These are phyloP conservation scores for Microcaecilia unicolor DNA, from an alignment of 2,797 vertebrate species.

Conservation along the genomic window DNA sequence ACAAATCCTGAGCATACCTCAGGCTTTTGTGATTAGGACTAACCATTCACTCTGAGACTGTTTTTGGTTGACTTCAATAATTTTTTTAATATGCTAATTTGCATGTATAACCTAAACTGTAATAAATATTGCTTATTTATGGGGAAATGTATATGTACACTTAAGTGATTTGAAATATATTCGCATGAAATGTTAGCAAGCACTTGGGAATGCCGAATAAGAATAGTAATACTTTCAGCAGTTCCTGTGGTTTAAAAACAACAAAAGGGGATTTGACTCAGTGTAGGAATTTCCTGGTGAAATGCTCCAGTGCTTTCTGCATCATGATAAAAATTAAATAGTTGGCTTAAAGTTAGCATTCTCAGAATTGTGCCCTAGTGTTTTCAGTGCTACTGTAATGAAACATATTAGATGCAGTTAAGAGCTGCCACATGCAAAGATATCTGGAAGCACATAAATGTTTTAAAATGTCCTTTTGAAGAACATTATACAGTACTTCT, in stretches of 20 bases:
- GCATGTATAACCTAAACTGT: too few relatives aligned
- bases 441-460: constrained; percentile 10
- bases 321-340: constrained; percentile 5
- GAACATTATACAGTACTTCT: background rate
- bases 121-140: too few relatives aligned
- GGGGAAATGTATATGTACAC: too few relatives aligned
- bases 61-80: too few relatives aligned
- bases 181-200: too few relatives aligned
- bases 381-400: constrained; percentile 25
- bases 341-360: background rate
- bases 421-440: constrained; percentile 9
- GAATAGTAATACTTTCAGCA: background rate
- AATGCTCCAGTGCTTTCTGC: background rate
- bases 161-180: too few relatives aligned
- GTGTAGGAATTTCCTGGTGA: constrained; percentile 6
- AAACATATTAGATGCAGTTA: constrained; percentile 15
- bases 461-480: constrained; percentile 4
- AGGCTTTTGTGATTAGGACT: too few relatives aligned
- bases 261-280: background rate
- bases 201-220: background rate
- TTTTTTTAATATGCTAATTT: too few relatives aligned
- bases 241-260: constrained; percentile 1
- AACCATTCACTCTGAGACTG: too few relatives aligned
- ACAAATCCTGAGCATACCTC: too few relatives aligned
- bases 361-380: constrained; percentile 12